These are phyloP conservation scores for Rhynchomys soricoides DNA, from an alignment of 2,113 vertebrate genomes.

Conservation along the genomic window DNA sequence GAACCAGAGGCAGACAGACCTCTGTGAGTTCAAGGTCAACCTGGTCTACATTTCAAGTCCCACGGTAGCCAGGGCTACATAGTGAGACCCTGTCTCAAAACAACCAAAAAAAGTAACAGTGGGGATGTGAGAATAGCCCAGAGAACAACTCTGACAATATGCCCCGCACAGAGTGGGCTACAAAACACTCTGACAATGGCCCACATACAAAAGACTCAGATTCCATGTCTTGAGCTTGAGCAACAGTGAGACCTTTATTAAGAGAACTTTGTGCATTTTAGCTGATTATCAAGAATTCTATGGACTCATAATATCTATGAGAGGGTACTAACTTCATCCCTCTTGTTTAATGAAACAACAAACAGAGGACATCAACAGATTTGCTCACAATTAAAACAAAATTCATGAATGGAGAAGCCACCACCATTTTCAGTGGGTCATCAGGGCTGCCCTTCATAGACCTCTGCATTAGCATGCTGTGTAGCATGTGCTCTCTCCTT, in stretches of 20 bases:
- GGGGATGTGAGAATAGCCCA: not conserved
- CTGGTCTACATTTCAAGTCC: not conserved
- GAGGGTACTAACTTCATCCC: not conserved
- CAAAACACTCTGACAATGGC: not conserved
- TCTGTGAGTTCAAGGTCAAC: not conserved
- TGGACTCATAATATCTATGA: not conserved
- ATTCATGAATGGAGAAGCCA: not conserved
- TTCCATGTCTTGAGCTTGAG: not conserved
- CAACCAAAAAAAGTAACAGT: too few species aligned
- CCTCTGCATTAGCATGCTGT: not conserved
- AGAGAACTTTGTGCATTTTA: not conserved
- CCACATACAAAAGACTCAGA: not conserved
- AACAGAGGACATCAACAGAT: constrained; percentile 20
- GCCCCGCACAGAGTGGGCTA: too few species aligned
- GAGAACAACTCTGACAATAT: too few species aligned
- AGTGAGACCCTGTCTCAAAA: not conserved
- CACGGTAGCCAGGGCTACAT: not conserved
- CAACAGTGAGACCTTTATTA: constrained; percentile 28
- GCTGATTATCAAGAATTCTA: not conserved
- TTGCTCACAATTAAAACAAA: constrained; percentile 27
- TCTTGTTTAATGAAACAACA: not conserved
- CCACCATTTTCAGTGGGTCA: not conserved
- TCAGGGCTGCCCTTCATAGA: not conserved
- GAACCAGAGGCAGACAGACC: not conserved
- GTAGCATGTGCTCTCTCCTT: not conserved